Percentiles rank a stretch among this genome's conserved stretches.
Evolutionary conservation across 1,140 invertebrate species (phyloP).

Genomic region (Frieseomelitta varia): DNA sequence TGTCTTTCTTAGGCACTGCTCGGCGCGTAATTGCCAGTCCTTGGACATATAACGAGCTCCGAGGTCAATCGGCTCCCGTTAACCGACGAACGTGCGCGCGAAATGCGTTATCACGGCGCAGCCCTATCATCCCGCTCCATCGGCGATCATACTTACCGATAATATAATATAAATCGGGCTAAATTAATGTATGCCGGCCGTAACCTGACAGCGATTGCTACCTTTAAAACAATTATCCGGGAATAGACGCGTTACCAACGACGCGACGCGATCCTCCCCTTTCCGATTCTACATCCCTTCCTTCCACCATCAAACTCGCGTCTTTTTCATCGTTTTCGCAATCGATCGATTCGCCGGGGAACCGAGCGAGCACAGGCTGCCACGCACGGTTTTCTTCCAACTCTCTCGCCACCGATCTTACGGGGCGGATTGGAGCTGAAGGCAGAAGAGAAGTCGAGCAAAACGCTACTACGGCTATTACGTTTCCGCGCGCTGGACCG

Average conservation of each 20-base stretch:
- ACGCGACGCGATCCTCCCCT: not conserved
- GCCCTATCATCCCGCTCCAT: slow-evolving; percentile 35
- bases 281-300: not conserved
- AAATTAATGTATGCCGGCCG: slow-evolving; percentile 39
- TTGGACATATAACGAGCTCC: slow-evolving; percentile 36
- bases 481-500: slow-evolving; percentile 63
- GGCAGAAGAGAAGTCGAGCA: slow-evolving; percentile 41
- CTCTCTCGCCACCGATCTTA: not conserved
- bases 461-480: slow-evolving; percentile 68
- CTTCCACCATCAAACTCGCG: too few relatives aligned
- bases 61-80: slow-evolving; percentile 45
- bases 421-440: slow-evolving; percentile 20
- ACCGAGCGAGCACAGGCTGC: not conserved
- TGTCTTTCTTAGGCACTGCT: not conserved
- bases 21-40: slow-evolving; percentile 35
- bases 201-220: slow-evolving; percentile 18
- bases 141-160: slow-evolving; percentile 46
- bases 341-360: not conserved
- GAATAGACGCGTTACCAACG: slow-evolving; percentile 5
- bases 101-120: slow-evolving; percentile 32
- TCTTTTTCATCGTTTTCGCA: too few relatives aligned
- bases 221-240: slow-evolving; percentile 42
- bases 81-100: slow-evolving; percentile 42
- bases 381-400: not conserved
- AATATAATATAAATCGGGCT: slow-evolving; percentile 38